Conservation (phyloP, 2,113 vertebrate genomes). For the Lagopus leucura region DNA sequence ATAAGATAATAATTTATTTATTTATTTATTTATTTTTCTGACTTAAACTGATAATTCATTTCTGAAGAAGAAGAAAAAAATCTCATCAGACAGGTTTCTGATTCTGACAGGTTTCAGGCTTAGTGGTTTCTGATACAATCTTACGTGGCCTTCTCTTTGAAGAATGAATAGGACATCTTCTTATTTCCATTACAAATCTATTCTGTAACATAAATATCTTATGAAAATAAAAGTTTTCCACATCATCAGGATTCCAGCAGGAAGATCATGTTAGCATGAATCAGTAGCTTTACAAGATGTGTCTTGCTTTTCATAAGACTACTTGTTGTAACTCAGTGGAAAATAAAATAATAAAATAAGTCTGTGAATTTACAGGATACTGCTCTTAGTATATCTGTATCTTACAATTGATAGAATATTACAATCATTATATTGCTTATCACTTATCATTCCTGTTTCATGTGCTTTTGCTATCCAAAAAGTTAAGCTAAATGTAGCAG, state of each 20-base stretch:
- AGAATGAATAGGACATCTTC: not conserved
- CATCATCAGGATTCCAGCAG: not conserved
- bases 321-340: not conserved
- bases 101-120: not conserved
- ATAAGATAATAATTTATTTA: not conserved
- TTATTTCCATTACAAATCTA: not conserved
- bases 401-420: not conserved
- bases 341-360: not conserved
- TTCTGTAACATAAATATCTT: constrained; percentile 11
- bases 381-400: not conserved
- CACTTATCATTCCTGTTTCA: not conserved
- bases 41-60: not conserved
- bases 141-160: not conserved
- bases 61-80: not conserved
- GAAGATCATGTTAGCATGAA: constrained; percentile 13
- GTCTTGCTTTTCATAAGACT: not conserved
- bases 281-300: not conserved
- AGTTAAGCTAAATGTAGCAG: not conserved
- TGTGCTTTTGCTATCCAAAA: not conserved
- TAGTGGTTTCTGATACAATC: not conserved
- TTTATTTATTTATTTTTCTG: not conserved
- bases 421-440: not conserved
- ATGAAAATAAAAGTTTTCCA: constrained; percentile 13
- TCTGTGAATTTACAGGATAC: not conserved
- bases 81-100: not conserved